Conservation (phyloP, 2,113 vertebrate genomes). For the Phasianus colchicus region DNA sequence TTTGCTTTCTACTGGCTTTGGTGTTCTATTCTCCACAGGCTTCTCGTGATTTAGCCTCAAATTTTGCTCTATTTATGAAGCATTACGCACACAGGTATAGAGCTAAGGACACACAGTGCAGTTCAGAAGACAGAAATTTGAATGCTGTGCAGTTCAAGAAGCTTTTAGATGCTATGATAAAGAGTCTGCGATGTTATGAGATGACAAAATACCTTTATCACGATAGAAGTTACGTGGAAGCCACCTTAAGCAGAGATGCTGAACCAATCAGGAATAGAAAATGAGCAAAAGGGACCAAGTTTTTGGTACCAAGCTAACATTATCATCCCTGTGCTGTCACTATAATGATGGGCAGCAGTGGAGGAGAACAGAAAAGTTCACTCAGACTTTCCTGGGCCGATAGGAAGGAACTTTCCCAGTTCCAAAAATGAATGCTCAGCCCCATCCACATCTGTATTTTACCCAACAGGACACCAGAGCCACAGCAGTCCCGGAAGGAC, state of each 20-base stretch:
- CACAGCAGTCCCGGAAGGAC: conserved; percentile 1
- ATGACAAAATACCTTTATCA: neutral
- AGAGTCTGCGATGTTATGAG: neutral
- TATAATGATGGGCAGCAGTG: neutral
- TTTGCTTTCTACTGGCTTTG: neutral
- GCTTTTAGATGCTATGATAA: neutral
- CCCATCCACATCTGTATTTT: neutral
- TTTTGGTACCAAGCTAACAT: neutral
- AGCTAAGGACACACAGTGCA: neutral
- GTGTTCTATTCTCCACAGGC: neutral
- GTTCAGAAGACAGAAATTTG: neutral
- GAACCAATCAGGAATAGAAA: neutral
- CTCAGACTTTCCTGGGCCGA: neutral
- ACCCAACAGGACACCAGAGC: conserved; percentile 8
- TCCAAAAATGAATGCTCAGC: neutral
- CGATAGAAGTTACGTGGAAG: neutral
- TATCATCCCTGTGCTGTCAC: neutral
- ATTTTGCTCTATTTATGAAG: neutral
- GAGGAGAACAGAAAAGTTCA: neutral
- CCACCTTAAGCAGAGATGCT: neutral
- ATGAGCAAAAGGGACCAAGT: neutral
- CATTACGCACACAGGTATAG: neutral
- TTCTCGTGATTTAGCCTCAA: neutral
- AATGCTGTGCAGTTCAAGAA: neutral
- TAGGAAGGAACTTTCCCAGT: neutral